Percentiles rank a stretch among this genome's conserved stretches.
phyloP scores from a whole-genome alignment of 2,113 vertebrate genomes.

The Benitochromis conjunctus region DNA sequence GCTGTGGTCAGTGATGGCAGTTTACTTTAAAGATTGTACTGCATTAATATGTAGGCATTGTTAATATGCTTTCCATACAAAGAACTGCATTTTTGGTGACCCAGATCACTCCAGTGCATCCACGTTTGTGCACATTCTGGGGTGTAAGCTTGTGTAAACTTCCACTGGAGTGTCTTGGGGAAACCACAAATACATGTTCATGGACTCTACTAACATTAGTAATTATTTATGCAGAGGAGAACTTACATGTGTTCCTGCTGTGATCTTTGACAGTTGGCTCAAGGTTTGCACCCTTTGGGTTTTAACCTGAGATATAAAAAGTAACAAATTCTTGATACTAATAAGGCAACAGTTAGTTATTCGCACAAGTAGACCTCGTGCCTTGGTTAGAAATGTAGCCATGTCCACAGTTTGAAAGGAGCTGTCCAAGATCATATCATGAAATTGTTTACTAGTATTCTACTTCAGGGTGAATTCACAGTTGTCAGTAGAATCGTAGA shows the following conservation, averaged over 20 bases:
- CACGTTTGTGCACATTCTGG: background rate
- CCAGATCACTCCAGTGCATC: slow-evolving; percentile 2
- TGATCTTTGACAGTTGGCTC: background rate
- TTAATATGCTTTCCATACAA: background rate
- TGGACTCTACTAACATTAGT: slow-evolving; percentile 11
- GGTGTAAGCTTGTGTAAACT: background rate
- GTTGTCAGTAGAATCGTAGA: background rate
- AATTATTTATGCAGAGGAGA: background rate
- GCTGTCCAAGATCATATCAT: slow-evolving; percentile 8
- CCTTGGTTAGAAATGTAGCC: background rate
- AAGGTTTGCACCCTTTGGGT: background rate
- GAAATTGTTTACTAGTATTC: background rate
- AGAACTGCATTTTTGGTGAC: slow-evolving; percentile 25
- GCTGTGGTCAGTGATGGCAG: slow-evolving; percentile 60
- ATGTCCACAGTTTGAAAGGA: background rate
- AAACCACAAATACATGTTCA: slow-evolving; percentile 25
- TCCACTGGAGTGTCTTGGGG: background rate
- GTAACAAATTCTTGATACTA: background rate
- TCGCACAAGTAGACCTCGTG: background rate
- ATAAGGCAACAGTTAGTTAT: background rate
- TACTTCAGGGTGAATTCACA: background rate
- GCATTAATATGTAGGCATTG: slow-evolving; percentile 4
- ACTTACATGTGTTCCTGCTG: background rate
- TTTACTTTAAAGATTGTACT: slow-evolving; percentile 7
- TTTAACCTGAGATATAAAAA: background rate